Evolutionary conservation across 2,113 vertebrate genomes (phyloP), one percentile per base, ranked within the genome.

Genomic region (Alligator mississippiensis): DNA sequence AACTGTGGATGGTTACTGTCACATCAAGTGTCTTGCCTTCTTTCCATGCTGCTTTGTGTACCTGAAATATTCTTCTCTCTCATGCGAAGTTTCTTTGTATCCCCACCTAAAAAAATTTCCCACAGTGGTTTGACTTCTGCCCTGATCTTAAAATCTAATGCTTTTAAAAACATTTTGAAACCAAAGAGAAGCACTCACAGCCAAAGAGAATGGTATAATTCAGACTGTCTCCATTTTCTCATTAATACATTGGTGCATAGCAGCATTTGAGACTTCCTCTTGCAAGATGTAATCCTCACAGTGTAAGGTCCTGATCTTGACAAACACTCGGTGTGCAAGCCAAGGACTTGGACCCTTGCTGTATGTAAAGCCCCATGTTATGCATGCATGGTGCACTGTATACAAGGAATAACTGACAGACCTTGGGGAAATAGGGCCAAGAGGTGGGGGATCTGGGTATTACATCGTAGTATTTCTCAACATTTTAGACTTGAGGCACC

Each of bases 91-190:
- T 60, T 82, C 59, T 90, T 86, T 13, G 5, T 60, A 55, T 68
- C 30, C 12, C 58, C 28, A 75, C 78, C 25, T 90, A n/a, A 85
- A 90, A 30, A 34, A 30, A 61, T 66, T 80, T 87, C 38, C 81
- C 11, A 4, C 1, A 78, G 80, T 83, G n/a, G 8, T 14, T 7
- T 68, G 88, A 86, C 25, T 25, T 68, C 27, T n/a, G 11, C 34
- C 75, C n/a, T 59, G 72, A 2, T 55, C 80, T 5, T 16, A 58
- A 85, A 74, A n/a, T 68, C 2, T 22, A 59, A 4, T 60, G 16
- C 5, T 62, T 58, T 30, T 27, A 89, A 88, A 83, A 19, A 4
- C 4, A 2, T 6, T 11, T 10, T 15, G n/a, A 34, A 81, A 28
- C 54, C 47, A 89, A 82, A n/a, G 83, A 55, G 34, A 84, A 87